A percentile compares a stretch with the other conserved stretches of the same genome.
Conservation (phyloP, 2,888 invertebrate genomes). For the Hedychridium roseum region DNA sequence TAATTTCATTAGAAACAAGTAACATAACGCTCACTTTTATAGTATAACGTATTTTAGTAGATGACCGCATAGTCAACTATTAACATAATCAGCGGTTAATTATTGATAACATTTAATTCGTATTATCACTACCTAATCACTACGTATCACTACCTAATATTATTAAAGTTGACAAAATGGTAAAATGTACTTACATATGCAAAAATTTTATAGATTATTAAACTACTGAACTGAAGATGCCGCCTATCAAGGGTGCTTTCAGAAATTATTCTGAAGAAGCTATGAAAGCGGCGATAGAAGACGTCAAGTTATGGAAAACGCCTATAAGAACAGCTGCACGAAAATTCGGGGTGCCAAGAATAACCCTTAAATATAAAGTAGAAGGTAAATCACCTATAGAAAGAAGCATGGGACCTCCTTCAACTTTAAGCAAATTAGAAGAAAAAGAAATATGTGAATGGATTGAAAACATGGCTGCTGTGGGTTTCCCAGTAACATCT, state of each 20-base stretch:
- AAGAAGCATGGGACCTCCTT: slow-evolving; percentile 9
- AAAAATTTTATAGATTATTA: slow-evolving; percentile 9
- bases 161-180: background rate
- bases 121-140: no score
- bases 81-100: no score
- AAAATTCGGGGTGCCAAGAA: slow-evolving; percentile 10
- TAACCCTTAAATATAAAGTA: slow-evolving; percentile 9
- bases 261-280: slow-evolving; percentile 9
- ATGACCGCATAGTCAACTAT: no score
- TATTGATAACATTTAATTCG: no score
- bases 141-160: slow-evolving; percentile 3
- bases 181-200: slow-evolving; percentile 5
- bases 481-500: slow-evolving; percentile 44
- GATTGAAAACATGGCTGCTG: slow-evolving; percentile 32
- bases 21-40: no score
- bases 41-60: no score
- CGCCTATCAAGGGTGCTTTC: slow-evolving; percentile 3
- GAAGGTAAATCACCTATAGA: slow-evolving; percentile 9
- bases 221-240: slow-evolving; percentile 3
- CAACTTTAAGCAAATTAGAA: slow-evolving; percentile 15
- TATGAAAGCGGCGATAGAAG: slow-evolving; percentile 5
- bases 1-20: no score
- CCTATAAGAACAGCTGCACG: slow-evolving; percentile 6
- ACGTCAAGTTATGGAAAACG: slow-evolving; percentile 3
- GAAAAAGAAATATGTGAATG: slow-evolving; percentile 21